These are phyloP conservation scores for Pelvicachromis taeniatus DNA, from an alignment of 2,113 vertebrate species.

Conservation along the genomic window DNA sequence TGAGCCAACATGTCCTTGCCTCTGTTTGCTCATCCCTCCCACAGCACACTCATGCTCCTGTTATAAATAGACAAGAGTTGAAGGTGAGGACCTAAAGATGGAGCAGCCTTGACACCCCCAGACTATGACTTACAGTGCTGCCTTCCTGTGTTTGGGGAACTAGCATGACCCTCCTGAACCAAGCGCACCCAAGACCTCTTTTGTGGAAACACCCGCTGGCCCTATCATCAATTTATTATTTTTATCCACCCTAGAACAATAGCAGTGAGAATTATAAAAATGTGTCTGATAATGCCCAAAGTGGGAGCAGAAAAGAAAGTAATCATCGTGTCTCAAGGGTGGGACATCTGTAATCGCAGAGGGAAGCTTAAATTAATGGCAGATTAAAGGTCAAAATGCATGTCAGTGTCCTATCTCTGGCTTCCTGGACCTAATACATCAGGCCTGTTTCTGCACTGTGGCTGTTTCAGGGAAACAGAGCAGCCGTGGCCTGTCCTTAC, in stretches of 20 bases:
- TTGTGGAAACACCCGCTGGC: slow-evolving; percentile 63
- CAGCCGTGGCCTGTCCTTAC: not conserved
- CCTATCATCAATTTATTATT: slow-evolving; percentile 62
- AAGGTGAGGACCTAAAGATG: slow-evolving; percentile 54
- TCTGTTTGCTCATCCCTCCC: slow-evolving; percentile 15
- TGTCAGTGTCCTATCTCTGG: slow-evolving; percentile 30
- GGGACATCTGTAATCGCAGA: slow-evolving; percentile 53
- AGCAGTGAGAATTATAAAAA: slow-evolving; percentile 60
- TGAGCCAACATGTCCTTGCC: not conserved
- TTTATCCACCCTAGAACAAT: slow-evolving; percentile 74
- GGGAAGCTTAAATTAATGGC: slow-evolving; percentile 53
- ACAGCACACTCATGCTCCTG: not conserved
- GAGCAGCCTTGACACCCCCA: slow-evolving; percentile 57
- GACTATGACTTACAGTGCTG: slow-evolving; percentile 51
- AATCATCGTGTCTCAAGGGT: slow-evolving; percentile 31
- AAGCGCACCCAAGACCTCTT: slow-evolving; percentile 44
- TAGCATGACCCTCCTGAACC: slow-evolving; percentile 53
- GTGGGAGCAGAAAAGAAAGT: slow-evolving; percentile 18
- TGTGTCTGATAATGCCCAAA: slow-evolving; percentile 46
- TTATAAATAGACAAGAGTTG: slow-evolving; percentile 62
- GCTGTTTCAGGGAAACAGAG: not conserved
- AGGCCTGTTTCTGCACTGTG: not conserved
- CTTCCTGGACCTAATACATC: slow-evolving; percentile 51
- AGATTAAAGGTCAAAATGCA: slow-evolving; percentile 39
- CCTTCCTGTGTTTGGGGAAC: slow-evolving; percentile 72